These are phyloP conservation scores for Zootoca vivipara DNA, from an alignment of 2,113 vertebrate genomes.

Conservation along the genomic window DNA sequence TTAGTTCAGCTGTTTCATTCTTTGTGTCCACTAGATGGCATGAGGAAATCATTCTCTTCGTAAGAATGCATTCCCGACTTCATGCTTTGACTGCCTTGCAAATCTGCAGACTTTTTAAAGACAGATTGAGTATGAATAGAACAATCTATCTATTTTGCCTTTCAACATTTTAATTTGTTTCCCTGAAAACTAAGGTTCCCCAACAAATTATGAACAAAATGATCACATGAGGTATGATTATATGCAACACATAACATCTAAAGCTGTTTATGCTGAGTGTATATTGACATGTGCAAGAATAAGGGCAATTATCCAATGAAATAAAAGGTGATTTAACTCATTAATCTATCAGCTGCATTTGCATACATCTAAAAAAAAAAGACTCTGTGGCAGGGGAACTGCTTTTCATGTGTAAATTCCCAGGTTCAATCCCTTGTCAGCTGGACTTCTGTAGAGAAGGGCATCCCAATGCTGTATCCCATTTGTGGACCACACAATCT, in stretches of 20 bases:
- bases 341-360: not conserved
- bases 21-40: constrained; percentile 65
- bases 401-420: no score
- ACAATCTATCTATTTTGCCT: not conserved
- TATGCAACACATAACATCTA: not conserved
- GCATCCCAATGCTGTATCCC: no score
- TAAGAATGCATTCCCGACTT: not conserved
- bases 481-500: no score
- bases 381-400: no score
- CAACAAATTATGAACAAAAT: not conserved
- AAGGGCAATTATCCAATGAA: not conserved
- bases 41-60: constrained; percentile 56
- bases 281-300: not conserved
- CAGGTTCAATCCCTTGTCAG: no score
- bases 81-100: fast-evolving
- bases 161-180: not conserved
- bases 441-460: no score
- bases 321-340: not conserved
- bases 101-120: not conserved
- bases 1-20: not conserved
- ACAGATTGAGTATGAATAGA: no score
- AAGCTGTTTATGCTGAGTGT: no score
- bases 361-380: not conserved
- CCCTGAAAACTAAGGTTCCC: not conserved
- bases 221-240: not conserved